Evolutionary conservation across 1,140 invertebrate species (phyloP), one percentile per base, ranked within the genome.

Genomic region (Drosophila ironensis): DNA sequence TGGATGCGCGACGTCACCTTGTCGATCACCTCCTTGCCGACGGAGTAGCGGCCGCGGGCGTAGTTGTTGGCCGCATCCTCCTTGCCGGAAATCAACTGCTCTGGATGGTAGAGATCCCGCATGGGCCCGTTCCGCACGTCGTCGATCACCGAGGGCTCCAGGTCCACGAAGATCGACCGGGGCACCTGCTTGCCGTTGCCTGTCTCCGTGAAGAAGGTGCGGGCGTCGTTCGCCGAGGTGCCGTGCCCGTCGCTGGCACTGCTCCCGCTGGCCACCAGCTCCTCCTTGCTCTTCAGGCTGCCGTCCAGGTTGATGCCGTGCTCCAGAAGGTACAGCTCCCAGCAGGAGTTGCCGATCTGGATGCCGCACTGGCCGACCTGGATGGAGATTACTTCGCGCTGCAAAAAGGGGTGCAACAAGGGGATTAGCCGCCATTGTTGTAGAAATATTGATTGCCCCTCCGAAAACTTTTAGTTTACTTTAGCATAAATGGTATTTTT

Each of bases 51-150:
- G 28, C 95, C 96, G 17, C 96, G 91, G 7, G 95, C 95, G 78
- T 95, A 96, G 90, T 96, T 96, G 88, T 96, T 96, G 0, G 95
- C 95, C 0, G 95, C 94, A 87, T 96, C 95, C 80, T 96, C 95
- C 72, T 95, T 95, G n/a, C 94, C 94, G 7, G 92, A 93, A 27
- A 95, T 94, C 52, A 95, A 78, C 75, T 94, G 93, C 56, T 95
- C 94, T 0, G 94, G 94, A 88, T 95, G 94, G 82, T 91, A 92
- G 1, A 95, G 90, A 67, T 93, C 91, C 2, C 91, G 91, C 78
- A 93, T 94, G 4, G 90, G 91, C 1, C 93, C 93, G 19, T 91
- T 92, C 22, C 93, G 91, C n/a, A 94, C 91, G 68, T 94, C 92
- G 63, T 94, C 94, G 44, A 89, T 76, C 12, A 90, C 86, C 25